phyloP scores from a whole-genome alignment of 2,797 vertebrate species.

The Todus mexicanus region DNA sequence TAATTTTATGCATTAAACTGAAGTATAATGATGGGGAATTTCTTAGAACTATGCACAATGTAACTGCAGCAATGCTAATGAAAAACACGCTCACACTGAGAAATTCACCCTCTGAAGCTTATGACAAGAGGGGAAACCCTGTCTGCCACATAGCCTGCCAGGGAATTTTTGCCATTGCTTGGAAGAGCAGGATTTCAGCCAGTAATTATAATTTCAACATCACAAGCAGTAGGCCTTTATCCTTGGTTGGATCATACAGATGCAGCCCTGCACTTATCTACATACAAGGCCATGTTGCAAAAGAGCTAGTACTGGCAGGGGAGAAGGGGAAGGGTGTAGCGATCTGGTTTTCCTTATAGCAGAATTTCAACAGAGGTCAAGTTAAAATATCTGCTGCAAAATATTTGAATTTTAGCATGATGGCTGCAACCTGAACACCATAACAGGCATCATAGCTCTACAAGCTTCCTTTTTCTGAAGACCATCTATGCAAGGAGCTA shows the following conservation, averaged over 20 bases:
- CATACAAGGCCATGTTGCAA: neutral
- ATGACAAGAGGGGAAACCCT: neutral
- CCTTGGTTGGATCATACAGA: neutral
- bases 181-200: neutral
- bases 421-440: neutral
- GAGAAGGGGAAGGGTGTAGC: neutral
- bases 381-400: neutral
- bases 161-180: neutral
- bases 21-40: neutral
- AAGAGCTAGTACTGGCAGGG: neutral
- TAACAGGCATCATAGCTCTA: neutral
- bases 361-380: neutral
- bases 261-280: neutral
- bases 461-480: neutral
- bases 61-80: neutral
- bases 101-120: neutral
- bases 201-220: constrained; percentile 5
- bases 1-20: neutral
- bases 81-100: neutral
- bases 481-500: neutral
- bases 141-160: neutral
- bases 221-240: neutral
- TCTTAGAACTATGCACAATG: neutral
- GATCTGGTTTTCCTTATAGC: neutral
- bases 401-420: neutral